These are phyloP conservation scores for Trilocha varians DNA, from an alignment of 2,888 invertebrate genomes.

Conservation along the genomic window DNA sequence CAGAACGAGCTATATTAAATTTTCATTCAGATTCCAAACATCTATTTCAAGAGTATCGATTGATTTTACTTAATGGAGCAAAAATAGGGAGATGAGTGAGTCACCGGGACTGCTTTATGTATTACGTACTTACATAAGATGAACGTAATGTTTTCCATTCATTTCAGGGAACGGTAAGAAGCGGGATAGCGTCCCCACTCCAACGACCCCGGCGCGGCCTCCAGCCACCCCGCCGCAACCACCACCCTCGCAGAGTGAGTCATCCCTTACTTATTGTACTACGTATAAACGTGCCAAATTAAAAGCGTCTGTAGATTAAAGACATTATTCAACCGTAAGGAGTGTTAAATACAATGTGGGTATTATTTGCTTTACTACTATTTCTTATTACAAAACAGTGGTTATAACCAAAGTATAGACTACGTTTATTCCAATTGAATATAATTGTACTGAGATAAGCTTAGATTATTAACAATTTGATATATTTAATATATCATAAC, in stretches of 20 bases:
- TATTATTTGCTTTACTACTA: too few species aligned
- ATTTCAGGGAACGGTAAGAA: conserved; percentile 70
- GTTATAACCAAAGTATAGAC: too few species aligned
- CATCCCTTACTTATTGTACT: conserved; percentile 27
- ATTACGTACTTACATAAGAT: background rate
- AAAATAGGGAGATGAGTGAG: background rate
- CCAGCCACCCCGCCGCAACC: conserved; percentile 47
- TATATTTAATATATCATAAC: too few species aligned
- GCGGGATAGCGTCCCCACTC: conserved; percentile 57
- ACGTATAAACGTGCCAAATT: too few species aligned
- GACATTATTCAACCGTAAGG: too few species aligned
- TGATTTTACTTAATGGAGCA: background rate
- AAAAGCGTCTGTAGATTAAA: too few species aligned
- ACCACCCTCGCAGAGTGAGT: conserved; percentile 52
- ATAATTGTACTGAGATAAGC: too few species aligned
- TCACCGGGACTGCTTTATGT: background rate
- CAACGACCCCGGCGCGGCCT: conserved; percentile 46
- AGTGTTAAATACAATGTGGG: too few species aligned
- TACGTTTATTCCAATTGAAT: too few species aligned
- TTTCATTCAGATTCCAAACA: background rate
- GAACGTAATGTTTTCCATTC: conserved; percentile 8
- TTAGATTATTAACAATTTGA: too few species aligned
- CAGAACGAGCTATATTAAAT: too few species aligned
- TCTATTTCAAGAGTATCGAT: background rate
- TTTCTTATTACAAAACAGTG: too few species aligned